Conservation (phyloP, 2,113 vertebrate genomes). For the Scomber colias region DNA sequence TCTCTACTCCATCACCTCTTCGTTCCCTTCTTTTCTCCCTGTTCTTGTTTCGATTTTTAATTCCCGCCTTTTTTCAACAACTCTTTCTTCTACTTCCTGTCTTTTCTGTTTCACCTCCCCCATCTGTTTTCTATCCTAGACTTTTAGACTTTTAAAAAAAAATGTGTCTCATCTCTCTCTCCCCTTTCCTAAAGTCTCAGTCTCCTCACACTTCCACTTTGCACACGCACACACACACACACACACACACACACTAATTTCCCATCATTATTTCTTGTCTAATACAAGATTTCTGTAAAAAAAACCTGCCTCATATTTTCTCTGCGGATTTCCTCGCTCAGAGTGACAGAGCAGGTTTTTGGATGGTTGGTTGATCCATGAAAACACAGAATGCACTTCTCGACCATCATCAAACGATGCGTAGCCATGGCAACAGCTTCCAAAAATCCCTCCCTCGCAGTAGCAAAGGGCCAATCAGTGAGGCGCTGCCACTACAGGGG, state of each 20-base stretch:
- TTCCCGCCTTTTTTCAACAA: slow-evolving; percentile 13
- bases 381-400: slow-evolving; percentile 46
- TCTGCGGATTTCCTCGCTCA: neutral
- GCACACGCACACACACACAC: neutral
- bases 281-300: neutral
- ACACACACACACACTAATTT: slow-evolving; percentile 14
- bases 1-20: slow-evolving; percentile 31
- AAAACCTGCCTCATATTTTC: neutral
- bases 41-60: slow-evolving; percentile 37
- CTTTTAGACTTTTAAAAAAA: neutral
- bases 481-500: slow-evolving; percentile 35
- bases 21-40: slow-evolving; percentile 19
- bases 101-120: slow-evolving; percentile 28
- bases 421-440: slow-evolving; percentile 74
- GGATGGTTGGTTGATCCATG: slow-evolving; percentile 28
- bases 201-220: neutral
- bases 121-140: slow-evolving; percentile 49
- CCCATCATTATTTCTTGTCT: neutral
- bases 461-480: slow-evolving; percentile 49
- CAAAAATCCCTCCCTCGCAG: slow-evolving; percentile 46
- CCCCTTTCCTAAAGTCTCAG: neutral
- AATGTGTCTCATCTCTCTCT: neutral
- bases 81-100: slow-evolving; percentile 26
- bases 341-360: slow-evolving; percentile 43
- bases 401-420: slow-evolving; percentile 52